A percentile compares a stretch with the other conserved stretches of the same genome.
Evolutionary conservation across 2,888 invertebrate genomes (phyloP).

Genomic region (Plagodis dolabraria): DNA sequence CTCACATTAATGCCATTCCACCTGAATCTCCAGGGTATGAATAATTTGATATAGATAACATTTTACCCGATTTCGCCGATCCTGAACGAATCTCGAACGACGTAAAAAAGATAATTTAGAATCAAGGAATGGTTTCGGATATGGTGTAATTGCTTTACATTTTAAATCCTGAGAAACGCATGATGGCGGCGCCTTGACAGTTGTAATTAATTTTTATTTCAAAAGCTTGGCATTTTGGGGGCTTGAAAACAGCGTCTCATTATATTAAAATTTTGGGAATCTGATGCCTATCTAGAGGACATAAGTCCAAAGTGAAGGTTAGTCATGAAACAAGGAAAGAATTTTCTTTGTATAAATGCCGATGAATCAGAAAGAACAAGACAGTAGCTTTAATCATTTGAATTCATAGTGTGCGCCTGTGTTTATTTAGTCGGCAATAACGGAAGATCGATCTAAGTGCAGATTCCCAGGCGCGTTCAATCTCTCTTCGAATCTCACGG

Average conservation of each 20-base stretch:
- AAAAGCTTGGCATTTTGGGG: slow-evolving; percentile 12
- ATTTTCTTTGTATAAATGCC: slow-evolving; percentile 9
- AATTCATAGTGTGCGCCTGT: slow-evolving; percentile 48
- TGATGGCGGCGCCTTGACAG: slow-evolving; percentile 27
- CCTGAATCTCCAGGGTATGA: slow-evolving; percentile 42
- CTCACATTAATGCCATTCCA: slow-evolving; percentile 42
- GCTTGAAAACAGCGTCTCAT: slow-evolving; percentile 24
- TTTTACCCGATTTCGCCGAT: slow-evolving; percentile 28
- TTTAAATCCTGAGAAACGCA: slow-evolving; percentile 24
- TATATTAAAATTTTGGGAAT: slow-evolving; percentile 30
- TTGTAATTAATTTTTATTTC: slow-evolving; percentile 36
- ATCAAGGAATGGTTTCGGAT: slow-evolving; percentile 30
- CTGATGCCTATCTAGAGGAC: slow-evolving; percentile 31
- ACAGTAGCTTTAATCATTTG: background rate
- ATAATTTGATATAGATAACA: slow-evolving; percentile 40
- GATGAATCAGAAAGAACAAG: slow-evolving; percentile 16
- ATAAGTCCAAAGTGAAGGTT: slow-evolving; percentile 20
- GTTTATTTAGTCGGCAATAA: slow-evolving; percentile 55
- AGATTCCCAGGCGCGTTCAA: slow-evolving; percentile 64
- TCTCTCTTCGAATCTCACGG: slow-evolving; percentile 47
- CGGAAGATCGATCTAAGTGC: slow-evolving; percentile 28
- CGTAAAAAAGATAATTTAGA: slow-evolving; percentile 31
- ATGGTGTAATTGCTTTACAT: slow-evolving; percentile 37
- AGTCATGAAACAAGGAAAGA: slow-evolving; percentile 24
- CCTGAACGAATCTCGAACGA: slow-evolving; percentile 40